These are phyloP conservation scores for Hylaea fasciaria DNA, from an alignment of 2,888 invertebrate species.

Conservation along the genomic window DNA sequence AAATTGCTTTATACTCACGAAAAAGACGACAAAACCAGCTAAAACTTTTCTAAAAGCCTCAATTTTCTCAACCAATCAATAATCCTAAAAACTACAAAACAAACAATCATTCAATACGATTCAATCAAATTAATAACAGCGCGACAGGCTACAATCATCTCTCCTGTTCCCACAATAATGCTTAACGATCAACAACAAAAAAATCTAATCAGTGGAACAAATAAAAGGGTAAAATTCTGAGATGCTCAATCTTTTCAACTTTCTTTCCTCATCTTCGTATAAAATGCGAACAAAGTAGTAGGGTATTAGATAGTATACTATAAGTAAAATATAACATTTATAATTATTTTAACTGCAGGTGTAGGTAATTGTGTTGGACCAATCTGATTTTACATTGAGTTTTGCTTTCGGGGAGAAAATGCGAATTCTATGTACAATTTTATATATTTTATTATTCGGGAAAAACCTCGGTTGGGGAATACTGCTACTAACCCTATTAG, in stretches of 20 bases:
- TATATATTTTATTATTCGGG: too few relatives aligned
- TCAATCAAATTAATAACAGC: constrained; percentile 73
- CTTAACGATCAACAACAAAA: constrained; percentile 65
- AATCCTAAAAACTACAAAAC: constrained; percentile 45
- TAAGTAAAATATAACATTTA: too few relatives aligned
- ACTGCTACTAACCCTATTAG: too few relatives aligned
- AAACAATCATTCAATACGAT: constrained; percentile 61
- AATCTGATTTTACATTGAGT: too few relatives aligned
- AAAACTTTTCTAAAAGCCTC: constrained; percentile 19
- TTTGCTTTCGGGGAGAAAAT: too few relatives aligned
- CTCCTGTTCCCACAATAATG: constrained; percentile 75
- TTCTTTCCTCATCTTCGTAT: too few relatives aligned
- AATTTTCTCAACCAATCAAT: constrained; percentile 38
- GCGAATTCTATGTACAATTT: too few relatives aligned
- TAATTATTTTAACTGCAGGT: too few relatives aligned
- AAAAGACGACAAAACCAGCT: not conserved
- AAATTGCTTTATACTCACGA: not conserved
- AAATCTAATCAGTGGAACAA: constrained; percentile 71
- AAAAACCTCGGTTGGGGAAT: too few relatives aligned
- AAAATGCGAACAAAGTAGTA: too few relatives aligned
- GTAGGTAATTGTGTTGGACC: too few relatives aligned
- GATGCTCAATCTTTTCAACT: constrained; percentile 10
- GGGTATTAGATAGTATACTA: too few relatives aligned
- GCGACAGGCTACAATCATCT: constrained; percentile 62
- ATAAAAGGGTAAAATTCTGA: constrained; percentile 48